These are phyloP conservation scores for Patiria pectinifera DNA, from an alignment of 53 echinoderm and acorn worm genomes.

Conservation along the genomic window DNA sequence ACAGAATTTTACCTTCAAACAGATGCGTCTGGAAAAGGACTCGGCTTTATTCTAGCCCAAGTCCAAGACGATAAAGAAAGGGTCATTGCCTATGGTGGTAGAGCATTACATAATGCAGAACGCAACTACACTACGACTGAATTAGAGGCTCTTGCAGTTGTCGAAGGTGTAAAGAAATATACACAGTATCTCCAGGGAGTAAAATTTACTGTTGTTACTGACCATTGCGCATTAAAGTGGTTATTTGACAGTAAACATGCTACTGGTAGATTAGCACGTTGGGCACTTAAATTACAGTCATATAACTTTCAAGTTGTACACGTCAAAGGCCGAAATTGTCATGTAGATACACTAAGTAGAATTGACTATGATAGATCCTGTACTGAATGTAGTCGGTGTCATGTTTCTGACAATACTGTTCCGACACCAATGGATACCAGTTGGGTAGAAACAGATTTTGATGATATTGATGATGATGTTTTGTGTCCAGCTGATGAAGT, in stretches of 20 bases:
- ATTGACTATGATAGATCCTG: conserved; percentile 1
- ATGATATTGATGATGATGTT: neutral
- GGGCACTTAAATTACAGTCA: conserved; percentile 24
- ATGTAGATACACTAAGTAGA: conserved; percentile 18
- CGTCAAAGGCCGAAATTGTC: conserved; percentile 18
- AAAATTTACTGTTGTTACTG: neutral
- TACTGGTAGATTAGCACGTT: conserved; percentile 19
- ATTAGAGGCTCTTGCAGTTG: neutral
- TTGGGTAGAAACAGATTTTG: conserved; percentile 29
- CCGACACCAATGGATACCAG: conserved; percentile 3
- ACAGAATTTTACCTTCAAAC: too few species aligned
- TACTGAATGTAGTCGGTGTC: neutral
- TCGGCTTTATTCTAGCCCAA: too few species aligned
- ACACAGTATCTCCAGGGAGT: conserved; percentile 9
- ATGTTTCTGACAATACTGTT: neutral
- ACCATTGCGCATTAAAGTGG: conserved; percentile 10
- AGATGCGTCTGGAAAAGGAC: too few species aligned
- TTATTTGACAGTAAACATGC: conserved; percentile 36
- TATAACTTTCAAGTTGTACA: conserved; percentile 36
- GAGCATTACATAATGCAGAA: neutral
- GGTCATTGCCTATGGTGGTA: conserved; percentile 1
- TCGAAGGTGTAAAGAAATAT: conserved; percentile 7
- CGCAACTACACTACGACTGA: neutral
- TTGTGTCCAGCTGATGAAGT: neutral
- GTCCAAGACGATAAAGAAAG: neutral